These are phyloP conservation scores for Proteles cristata DNA, from an alignment of 2,113 vertebrate genomes.

Conservation along the genomic window DNA sequence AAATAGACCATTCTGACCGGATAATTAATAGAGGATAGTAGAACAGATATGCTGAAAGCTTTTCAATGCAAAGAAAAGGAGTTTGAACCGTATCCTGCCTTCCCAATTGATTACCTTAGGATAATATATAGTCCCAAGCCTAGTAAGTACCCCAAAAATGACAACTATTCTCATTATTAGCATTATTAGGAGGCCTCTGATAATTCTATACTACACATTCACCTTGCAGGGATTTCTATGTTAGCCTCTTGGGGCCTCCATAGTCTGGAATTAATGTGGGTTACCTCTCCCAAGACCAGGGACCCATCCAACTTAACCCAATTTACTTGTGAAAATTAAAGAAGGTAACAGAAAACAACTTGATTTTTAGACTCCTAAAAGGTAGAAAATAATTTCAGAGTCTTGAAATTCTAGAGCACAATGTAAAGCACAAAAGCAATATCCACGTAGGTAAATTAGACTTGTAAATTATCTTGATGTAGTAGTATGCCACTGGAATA, in stretches of 20 bases:
- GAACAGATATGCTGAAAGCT: not conserved
- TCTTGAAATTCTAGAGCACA: constrained; percentile 46
- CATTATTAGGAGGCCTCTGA: not conserved
- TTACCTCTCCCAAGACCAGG: constrained; percentile 4
- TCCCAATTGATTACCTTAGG: not conserved
- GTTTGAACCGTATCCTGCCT: not conserved
- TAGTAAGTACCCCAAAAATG: not conserved
- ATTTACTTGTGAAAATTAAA: constrained; percentile 10
- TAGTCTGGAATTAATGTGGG: not conserved
- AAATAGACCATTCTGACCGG: not conserved
- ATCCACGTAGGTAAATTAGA: not conserved
- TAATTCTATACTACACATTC: not conserved
- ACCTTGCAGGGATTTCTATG: not conserved
- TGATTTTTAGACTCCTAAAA: not conserved
- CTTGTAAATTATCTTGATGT: constrained; percentile 40
- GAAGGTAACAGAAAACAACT: not conserved
- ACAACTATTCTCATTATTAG: not conserved
- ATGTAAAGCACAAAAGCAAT: constrained; percentile 17
- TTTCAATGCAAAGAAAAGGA: not conserved
- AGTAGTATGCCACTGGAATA: constrained; percentile 23
- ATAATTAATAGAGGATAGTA: not conserved
- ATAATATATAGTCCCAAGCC: not conserved
- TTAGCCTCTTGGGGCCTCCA: not conserved
- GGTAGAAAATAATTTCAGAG: constrained; percentile 53
- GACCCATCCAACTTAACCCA: not conserved